Evolutionary conservation across 1,140 invertebrate genomes (phyloP), one percentile per base, ranked within the genome.

Genomic region (Melanaphis sacchari): DNA sequence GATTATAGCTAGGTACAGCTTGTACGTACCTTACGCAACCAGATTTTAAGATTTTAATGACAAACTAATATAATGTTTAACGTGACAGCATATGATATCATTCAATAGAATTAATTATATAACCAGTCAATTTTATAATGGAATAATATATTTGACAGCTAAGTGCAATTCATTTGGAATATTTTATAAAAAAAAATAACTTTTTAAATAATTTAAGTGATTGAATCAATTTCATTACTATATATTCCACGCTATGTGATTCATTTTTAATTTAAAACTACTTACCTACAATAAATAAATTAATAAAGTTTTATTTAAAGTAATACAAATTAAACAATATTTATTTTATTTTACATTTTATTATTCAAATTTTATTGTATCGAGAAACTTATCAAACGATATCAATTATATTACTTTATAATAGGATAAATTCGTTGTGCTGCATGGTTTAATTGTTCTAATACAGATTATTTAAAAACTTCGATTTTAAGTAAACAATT

Each of bases 131-230:
- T 40, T 18, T 41, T 9, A 66, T 66, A 66, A 90, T 66, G 18
- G 40, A 90, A 90, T 66, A 66, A n/a, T 66, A 41, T 66, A 66
- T 31, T 59, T 66, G 89, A 90, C 54, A 90, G 54, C 41, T 59
- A 90, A 18, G 11, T n/a, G 21, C 4, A 6, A 18, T 76, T 21
- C 4, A 5, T n/a, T 76, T n/a, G 31, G 1, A n/a, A 76, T 66
- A 76, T 76, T 76, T n/a, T 18, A 76, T n/a, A 18, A n/a, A n/a
- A 76, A 21, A 76, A n/a, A 9, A 18, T n/a, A 76, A 76, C 15
- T 18, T 36, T 66, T 66, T n/a, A n/a, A 18, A 66, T n/a, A n/a
- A 18, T n/a, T 66, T n/a, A n/a, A 59, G 59, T 18, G 15, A 31
- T 31, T 3, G 11, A 66, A 66, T 66, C 59, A 66, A 66, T 66